Conservation (phyloP, 1,140 invertebrate species). For the Bombus consobrinus region DNA sequence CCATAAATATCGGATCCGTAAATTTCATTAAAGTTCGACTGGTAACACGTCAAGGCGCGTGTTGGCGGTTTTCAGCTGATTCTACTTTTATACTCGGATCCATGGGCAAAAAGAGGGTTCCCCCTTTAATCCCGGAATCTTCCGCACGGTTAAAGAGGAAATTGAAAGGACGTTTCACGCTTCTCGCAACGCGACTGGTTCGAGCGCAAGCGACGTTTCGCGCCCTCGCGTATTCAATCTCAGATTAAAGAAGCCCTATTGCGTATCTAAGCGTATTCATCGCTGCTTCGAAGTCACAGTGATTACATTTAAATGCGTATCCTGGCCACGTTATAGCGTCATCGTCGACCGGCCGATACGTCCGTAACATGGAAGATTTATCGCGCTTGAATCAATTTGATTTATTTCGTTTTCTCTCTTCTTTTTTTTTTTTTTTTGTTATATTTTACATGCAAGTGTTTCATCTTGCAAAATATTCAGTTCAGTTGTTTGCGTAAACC, state of each 20-base stretch:
- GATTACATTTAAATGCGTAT: constrained; percentile 64
- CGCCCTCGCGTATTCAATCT: constrained; percentile 70
- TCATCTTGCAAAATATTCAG: rapidly evolving
- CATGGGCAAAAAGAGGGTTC: neutral
- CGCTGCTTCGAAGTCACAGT: constrained; percentile 37
- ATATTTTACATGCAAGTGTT: neutral
- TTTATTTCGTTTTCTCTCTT: neutral
- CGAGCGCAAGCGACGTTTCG: constrained; percentile 39
- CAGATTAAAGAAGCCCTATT: constrained; percentile 79
- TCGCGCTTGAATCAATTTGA: neutral
- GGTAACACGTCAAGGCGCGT: constrained; percentile 8
- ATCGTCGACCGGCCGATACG: neutral
- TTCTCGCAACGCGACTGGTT: neutral
- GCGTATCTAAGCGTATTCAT: constrained; percentile 63
- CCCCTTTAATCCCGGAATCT: constrained; percentile 61
- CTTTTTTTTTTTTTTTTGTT: neutral
- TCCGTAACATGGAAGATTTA: neutral
- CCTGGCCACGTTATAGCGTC: neutral
- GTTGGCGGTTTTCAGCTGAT: constrained; percentile 40
- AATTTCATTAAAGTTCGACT: constrained; percentile 61
- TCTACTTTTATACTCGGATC: constrained; percentile 32
- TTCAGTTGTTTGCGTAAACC: neutral
- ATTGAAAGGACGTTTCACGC: constrained; percentile 62
- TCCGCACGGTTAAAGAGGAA: constrained; percentile 44
- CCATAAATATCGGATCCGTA: constrained; percentile 63